Conservation (phyloP, 2,113 vertebrate genomes). For the Ramphastos sulfuratus region DNA sequence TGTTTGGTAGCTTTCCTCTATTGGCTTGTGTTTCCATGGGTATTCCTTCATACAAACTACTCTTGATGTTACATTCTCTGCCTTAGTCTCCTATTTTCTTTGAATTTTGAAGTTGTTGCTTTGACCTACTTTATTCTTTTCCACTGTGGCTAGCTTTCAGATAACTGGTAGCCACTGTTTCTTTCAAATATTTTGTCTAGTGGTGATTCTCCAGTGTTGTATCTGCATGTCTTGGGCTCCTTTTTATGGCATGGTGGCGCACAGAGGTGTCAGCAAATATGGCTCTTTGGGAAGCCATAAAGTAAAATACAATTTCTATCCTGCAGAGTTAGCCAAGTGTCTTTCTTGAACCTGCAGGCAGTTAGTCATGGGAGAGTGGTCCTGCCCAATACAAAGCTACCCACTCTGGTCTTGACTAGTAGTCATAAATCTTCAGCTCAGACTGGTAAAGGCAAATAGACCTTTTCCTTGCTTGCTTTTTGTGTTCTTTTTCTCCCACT, state of each 20-base stretch:
- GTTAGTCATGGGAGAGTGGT: not conserved
- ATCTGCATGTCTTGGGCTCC: not conserved
- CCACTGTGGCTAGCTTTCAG: not conserved
- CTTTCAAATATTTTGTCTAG: not conserved
- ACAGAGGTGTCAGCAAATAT: not conserved
- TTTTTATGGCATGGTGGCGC: not conserved
- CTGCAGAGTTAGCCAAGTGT: not conserved
- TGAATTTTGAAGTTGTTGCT: not conserved
- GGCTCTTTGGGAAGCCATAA: not conserved
- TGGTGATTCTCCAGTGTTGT: not conserved
- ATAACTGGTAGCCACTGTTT: not conserved
- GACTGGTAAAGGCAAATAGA: not conserved
- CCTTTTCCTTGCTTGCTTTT: not conserved
- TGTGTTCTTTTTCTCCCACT: not conserved
- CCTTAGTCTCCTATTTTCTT: not conserved
- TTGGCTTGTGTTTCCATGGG: not conserved
- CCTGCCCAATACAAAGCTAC: not conserved
- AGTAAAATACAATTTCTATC: not conserved
- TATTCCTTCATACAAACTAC: not conserved
- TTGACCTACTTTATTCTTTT: not conserved
- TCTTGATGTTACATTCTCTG: not conserved
- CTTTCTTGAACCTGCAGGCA: not conserved
- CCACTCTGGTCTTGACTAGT: not conserved
- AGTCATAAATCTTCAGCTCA: not conserved
- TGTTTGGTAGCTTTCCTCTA: not conserved